Conservation (phyloP, 2,797 vertebrate species). For the Capromys pilorides region DNA sequence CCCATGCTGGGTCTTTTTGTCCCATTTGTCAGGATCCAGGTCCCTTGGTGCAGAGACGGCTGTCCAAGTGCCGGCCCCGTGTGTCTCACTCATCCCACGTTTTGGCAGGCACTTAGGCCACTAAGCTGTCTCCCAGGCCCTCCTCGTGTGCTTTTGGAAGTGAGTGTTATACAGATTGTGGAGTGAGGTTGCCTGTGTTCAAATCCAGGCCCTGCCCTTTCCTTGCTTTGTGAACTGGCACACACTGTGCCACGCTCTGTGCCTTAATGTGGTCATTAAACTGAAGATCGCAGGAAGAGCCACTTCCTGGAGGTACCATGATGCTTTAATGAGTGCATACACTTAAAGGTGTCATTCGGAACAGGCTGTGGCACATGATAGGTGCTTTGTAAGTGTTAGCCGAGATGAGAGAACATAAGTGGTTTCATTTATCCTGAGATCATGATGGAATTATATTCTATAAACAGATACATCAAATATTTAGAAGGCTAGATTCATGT, state of each 20-base stretch:
- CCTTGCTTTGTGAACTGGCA: neutral
- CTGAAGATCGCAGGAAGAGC: neutral
- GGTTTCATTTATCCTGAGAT: neutral
- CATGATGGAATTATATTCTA: neutral
- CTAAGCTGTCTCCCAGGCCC: no score
- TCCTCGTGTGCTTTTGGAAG: neutral
- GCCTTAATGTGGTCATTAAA: neutral
- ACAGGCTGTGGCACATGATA: neutral
- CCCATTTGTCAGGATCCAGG: neutral
- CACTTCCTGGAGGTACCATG: neutral
- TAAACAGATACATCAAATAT: neutral
- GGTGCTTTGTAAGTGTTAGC: neutral
- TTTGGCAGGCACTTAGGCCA: no score
- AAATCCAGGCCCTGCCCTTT: neutral
- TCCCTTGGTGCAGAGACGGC: neutral
- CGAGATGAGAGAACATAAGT: slow-evolving; percentile 10
- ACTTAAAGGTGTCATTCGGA: slow-evolving; percentile 3
- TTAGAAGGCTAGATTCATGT: slow-evolving; percentile 1
- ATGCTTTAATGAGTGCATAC: neutral
- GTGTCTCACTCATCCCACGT: neutral
- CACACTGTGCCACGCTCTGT: neutral
- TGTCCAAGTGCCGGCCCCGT: neutral
- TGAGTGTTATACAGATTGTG: neutral
- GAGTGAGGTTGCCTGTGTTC: neutral
- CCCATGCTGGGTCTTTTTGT: neutral